Conservation (phyloP, 2,797 vertebrate species). For the Lepilemur septentrionalis region DNA sequence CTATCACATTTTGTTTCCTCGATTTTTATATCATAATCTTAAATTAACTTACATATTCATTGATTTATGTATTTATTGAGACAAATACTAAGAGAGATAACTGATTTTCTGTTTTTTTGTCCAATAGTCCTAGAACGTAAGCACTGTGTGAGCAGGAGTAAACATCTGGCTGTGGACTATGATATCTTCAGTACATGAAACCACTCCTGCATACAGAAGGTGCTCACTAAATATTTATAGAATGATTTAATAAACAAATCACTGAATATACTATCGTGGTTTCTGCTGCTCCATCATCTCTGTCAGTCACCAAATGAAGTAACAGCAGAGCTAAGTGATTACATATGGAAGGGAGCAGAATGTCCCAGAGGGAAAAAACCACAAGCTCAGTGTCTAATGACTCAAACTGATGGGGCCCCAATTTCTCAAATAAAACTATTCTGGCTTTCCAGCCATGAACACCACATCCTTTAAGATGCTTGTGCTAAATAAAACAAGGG, state of each 20-base stretch:
- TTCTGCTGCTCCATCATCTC: background rate
- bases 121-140: background rate
- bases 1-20: background rate
- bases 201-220: background rate
- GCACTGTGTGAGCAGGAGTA: background rate
- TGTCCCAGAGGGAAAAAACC: background rate
- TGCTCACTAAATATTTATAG: slow-evolving; percentile 30
- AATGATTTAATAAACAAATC: slow-evolving; percentile 33
- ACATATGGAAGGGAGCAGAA: background rate
- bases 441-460: background rate
- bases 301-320: background rate
- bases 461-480: background rate
- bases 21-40: background rate
- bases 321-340: background rate
- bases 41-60: background rate
- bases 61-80: background rate
- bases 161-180: background rate
- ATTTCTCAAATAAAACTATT: slow-evolving; percentile 10
- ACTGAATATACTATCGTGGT: background rate
- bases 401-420: background rate
- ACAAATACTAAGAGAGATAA: background rate
- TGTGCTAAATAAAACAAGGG: background rate
- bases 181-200: background rate
- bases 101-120: background rate
- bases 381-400: background rate